Evolutionary conservation across 1,140 invertebrate species (phyloP), one percentile per base, ranked within the genome.

Genomic region (Ylistrum balloti): DNA sequence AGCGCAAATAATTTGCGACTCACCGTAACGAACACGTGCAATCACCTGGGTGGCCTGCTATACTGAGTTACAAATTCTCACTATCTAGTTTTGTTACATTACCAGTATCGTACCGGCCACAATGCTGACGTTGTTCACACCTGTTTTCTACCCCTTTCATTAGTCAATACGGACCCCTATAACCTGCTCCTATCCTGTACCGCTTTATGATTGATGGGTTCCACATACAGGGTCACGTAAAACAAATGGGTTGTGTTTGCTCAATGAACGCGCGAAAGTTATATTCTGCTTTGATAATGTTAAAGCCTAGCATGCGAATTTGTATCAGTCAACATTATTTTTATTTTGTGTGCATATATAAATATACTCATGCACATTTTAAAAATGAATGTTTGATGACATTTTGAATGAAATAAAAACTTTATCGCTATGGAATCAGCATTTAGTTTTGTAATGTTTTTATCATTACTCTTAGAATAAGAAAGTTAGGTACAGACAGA

Each of bases 81-180:
- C 56, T 74, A 74, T 28, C 56, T 28, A 74, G 56, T 28, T 74
- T 1, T 74, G 56, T 74, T 74, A 74, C n/a, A 74, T 74, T 74
- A 74, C 56, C 56, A 22, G 56, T 74, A 45, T 45, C 41, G 17
- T 1, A 1, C 10, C 20, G 17, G 41, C 17, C 28, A 74, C 56
- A 74, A 74, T 74, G 56, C 28, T 74, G 7, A 74, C 56, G 56
- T 74, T 74, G 56, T 74, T 74, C 56, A 74, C 56, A 74, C 56
- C 56, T 74, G 56, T 74, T 74, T 28, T 28, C 56, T 74, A 74
- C 56, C 56, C 56, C 56, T 74, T 7, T 74, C 56, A 74, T 74
- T 74, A 74, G 56, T 17, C 56, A 74, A 74, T 74, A 74, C 20
- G 7, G 28, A 0, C 56, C 56, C 22, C 56, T 74, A 74, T 74